Conservation (phyloP, 2,797 vertebrate genomes). For the Melanotaenia trifasciata region DNA sequence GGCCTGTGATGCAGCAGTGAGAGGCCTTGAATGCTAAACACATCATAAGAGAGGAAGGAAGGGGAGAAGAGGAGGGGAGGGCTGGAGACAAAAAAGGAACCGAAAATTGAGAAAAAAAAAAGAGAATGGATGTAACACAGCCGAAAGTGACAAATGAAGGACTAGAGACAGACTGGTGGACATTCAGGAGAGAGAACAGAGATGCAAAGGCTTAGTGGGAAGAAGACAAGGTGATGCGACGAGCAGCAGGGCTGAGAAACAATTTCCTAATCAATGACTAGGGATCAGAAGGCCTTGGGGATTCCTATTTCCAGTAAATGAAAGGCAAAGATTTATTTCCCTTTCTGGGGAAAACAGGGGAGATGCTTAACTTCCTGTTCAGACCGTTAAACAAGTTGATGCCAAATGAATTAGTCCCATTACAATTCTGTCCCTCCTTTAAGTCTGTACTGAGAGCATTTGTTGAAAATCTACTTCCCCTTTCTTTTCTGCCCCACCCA, state of each 20-base stretch:
- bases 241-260: conserved; percentile 39
- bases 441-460: background rate
- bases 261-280: conserved; percentile 43
- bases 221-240: conserved; percentile 21
- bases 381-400: conserved; percentile 25
- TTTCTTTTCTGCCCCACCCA: background rate
- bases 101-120: conserved; percentile 37
- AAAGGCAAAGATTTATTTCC: conserved; percentile 54
- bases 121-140: conserved; percentile 27
- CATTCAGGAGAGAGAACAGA: conserved; percentile 27
- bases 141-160: conserved; percentile 50
- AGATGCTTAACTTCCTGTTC: conserved; percentile 37
- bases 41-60: conserved; percentile 60
- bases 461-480: background rate
- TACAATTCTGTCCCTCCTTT: conserved; percentile 8
- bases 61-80: conserved; percentile 23
- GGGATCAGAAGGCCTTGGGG: conserved; percentile 53
- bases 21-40: conserved; percentile 80
- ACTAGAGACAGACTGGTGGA: conserved; percentile 39
- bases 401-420: conserved; percentile 27
- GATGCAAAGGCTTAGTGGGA: conserved; percentile 35
- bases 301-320: conserved; percentile 50
- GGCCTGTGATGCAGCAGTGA: conserved; percentile 77
- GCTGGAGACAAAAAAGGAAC: conserved; percentile 35
- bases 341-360: conserved; percentile 41